Base-by-base conservation (phyloP, 2,888 invertebrate genomes). In the Lingula anatina region DNA sequence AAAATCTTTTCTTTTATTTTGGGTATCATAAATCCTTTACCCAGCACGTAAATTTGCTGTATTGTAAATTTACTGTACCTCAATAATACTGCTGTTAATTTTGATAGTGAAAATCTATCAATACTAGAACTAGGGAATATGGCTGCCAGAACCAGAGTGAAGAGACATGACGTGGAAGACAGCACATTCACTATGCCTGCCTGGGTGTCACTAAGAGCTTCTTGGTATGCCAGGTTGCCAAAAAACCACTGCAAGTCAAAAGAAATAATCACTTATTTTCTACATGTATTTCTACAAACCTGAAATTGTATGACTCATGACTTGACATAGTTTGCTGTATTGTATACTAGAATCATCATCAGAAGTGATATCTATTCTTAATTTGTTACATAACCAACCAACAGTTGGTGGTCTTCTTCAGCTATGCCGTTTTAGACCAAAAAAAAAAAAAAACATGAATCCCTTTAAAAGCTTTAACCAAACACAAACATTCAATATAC, bases 191-290 rank as follows among this genome's bases (percentile, higher is more conserved):
- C 91, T 51, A 93, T 84, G 48, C 89, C 88, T 15, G 91, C 84
- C 69, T 89, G 86, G 3, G 90, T 87, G 79, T 88, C 84, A 46
- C 86, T 83, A 55, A 95, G 79, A 44, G 94, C 90, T 69, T 91
- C 82, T 76, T 95, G 93, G 79, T 90, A 93, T 49, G 90, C 84
- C 75, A 93, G 92, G 80, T 93, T 94, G 50, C 92, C 92, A 67
- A 88, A 78, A 79, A 97, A 94, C 93, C 95, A 96, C 90, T 94
- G 80, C 44, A 84, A 84, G 63, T 56, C 60, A 60, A 44, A 51
- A 52, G 49, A 54, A n/a, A 49, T 23, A 31, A 24, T n/a, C n/a
- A n/a, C n/a, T n/a, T n/a, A 46, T n/a, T 27, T 12, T 18, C 9
- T 39, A 25, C 28, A 18, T 26, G 24, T 43, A 26, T 39, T n/a